Percentiles rank a stretch among this genome's conserved stretches.
Evolutionary conservation across 2,113 vertebrate species (phyloP).

Genomic region (Erythrolamprus reginae): DNA sequence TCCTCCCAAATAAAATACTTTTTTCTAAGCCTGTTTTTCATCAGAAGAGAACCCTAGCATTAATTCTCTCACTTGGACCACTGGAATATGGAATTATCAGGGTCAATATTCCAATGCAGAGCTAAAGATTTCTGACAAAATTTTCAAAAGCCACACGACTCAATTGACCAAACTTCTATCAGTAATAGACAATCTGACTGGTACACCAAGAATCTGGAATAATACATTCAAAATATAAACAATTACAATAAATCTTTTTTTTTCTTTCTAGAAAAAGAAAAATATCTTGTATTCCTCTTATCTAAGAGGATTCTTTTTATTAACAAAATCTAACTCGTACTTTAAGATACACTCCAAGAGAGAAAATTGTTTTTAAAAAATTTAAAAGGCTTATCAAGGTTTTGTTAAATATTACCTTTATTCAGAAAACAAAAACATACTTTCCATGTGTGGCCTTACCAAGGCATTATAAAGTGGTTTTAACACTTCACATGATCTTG

Average conservation of each 20-base stretch:
- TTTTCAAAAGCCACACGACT: not conserved
- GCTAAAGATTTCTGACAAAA: not conserved
- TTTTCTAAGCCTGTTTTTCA: not conserved
- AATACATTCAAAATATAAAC: not conserved
- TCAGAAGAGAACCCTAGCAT: not conserved
- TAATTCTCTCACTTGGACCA: not conserved
- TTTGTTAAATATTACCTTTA: not conserved
- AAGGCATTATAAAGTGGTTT: too few species aligned
- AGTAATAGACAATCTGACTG: not conserved
- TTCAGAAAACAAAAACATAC: not conserved
- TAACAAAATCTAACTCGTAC: not conserved
- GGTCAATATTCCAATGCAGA: not conserved
- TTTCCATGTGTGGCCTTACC: too few species aligned
- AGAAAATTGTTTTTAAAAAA: not conserved
- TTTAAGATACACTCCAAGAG: not conserved
- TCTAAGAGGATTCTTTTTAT: not conserved
- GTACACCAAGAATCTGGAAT: not conserved
- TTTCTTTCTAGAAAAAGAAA: not conserved
- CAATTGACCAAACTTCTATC: not conserved
- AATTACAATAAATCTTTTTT: not conserved
- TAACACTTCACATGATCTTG: too few species aligned
- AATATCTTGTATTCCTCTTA: not conserved
- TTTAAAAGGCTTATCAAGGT: not conserved
- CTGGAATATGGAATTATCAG: not conserved
- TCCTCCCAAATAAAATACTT: not conserved